These are phyloP conservation scores for Hydrotaea cyrtoneurina DNA, from an alignment of 2,888 invertebrate genomes.

Conservation along the genomic window DNA sequence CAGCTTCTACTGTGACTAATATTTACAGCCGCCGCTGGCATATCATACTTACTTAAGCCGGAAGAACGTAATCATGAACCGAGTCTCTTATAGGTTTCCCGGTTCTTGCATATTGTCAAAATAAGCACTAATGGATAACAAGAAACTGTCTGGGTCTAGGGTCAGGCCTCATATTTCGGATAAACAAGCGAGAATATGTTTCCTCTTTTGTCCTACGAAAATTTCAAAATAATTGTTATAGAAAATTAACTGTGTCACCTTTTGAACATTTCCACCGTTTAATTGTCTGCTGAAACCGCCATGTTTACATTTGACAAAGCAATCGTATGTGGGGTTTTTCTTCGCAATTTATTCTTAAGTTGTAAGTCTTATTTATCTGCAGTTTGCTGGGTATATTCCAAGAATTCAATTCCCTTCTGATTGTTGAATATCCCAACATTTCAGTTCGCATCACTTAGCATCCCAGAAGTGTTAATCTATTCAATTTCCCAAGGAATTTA, in stretches of 20 bases:
- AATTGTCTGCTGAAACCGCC: background rate
- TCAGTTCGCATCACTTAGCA: constrained; percentile 47
- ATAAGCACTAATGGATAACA: too few species aligned
- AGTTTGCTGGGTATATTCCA: background rate
- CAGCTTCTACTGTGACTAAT: too few species aligned
- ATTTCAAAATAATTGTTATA: background rate
- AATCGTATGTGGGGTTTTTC: background rate
- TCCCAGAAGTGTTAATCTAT: constrained; percentile 64
- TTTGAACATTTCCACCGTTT: background rate
- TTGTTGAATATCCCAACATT: constrained; percentile 8
- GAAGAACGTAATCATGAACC: too few species aligned
- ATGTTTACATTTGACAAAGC: background rate
- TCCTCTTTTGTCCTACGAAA: too few species aligned
- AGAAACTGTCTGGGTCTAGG: too few species aligned
- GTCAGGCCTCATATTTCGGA: too few species aligned
- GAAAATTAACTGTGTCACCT: background rate
- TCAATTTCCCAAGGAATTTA: constrained; percentile 63
- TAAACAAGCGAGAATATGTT: too few species aligned
- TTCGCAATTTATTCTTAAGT: constrained; percentile 9
- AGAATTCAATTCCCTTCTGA: background rate
- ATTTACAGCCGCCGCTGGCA: too few species aligned
- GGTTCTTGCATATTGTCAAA: too few species aligned
- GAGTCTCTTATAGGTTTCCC: too few species aligned
- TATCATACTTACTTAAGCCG: too few species aligned
- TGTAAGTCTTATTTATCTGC: background rate